Evolutionary conservation across 2,113 vertebrate genomes (phyloP).

Genomic region (Dendrocopos noguchii): DNA sequence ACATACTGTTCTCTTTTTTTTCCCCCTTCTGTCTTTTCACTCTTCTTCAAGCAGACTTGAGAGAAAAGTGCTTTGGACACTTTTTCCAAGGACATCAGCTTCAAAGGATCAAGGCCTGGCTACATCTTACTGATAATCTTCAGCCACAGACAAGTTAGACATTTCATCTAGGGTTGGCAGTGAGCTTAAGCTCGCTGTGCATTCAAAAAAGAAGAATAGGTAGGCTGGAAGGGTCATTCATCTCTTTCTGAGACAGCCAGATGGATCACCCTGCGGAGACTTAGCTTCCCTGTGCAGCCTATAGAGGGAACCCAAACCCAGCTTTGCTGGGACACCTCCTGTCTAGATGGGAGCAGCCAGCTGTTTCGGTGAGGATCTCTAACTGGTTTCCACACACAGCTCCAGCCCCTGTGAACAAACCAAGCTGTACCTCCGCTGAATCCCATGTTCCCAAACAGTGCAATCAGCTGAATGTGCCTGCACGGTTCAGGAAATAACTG

Average conservation of each 20-base stretch:
- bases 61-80: not conserved
- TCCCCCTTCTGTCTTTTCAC: not conserved
- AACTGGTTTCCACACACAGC: not conserved
- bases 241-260: not conserved
- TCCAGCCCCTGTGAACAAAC: not conserved
- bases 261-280: not conserved
- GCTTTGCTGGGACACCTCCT: not conserved
- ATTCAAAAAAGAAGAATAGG: not conserved
- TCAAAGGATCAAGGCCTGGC: not conserved
- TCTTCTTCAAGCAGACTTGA: not conserved
- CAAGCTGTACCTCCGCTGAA: not conserved
- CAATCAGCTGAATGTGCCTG: not conserved
- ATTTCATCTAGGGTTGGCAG: not conserved
- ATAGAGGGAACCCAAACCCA: not conserved
- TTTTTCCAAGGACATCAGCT: not conserved
- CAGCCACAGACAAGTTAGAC: not conserved
- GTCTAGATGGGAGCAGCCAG: not conserved
- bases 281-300: not conserved
- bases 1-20: not conserved
- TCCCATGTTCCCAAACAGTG: not conserved
- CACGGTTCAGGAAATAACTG: not conserved
- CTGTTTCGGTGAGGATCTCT: accelerated
- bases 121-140: not conserved
- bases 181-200: not conserved
- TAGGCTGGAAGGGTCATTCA: not conserved